Evolutionary conservation across 37 sponge, comb jelly and placozoan species (phyloP).

Genomic region (Hormiphora californensis): DNA sequence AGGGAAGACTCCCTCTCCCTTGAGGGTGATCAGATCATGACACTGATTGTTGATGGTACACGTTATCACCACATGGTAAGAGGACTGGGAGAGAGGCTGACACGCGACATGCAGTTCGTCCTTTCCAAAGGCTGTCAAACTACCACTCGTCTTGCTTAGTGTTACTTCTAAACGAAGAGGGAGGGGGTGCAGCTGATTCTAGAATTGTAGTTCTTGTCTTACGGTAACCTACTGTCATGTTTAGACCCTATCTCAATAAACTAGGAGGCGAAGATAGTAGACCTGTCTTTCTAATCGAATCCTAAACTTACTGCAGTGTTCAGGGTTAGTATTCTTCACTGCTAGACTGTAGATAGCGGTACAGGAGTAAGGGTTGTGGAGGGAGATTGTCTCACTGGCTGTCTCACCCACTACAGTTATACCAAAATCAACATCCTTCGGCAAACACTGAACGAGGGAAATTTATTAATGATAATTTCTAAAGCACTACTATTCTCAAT

Average conservation of each 20-base stretch:
- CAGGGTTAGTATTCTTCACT: background rate
- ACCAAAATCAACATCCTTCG: conserved; percentile 61
- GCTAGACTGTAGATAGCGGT: conserved; percentile 59
- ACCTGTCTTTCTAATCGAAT: too few relatives aligned
- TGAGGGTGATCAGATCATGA: conserved; percentile 56
- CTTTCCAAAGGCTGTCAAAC: conserved; percentile 28
- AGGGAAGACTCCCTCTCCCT: conserved; percentile 68
- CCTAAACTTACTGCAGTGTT: conserved; percentile 17
- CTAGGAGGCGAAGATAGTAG: background rate
- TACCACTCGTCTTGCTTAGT: conserved; percentile 27
- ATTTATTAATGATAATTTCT: too few relatives aligned
- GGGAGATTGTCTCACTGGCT: conserved; percentile 55
- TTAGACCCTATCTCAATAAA: too few relatives aligned
- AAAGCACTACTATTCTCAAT: background rate
- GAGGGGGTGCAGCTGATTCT: background rate
- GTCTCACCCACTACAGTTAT: conserved; percentile 66
- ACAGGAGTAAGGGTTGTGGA: conserved; percentile 64
- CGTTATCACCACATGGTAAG: background rate
- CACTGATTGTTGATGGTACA: conserved; percentile 30
- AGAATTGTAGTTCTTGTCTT: too few relatives aligned
- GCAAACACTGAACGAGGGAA: conserved; percentile 51
- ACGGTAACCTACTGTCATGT: too few relatives aligned
- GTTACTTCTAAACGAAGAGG: background rate
- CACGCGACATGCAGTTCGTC: conserved; percentile 9
- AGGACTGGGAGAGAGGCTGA: conserved; percentile 38